Percentiles rank a stretch among this genome's conserved stretches.
Conservation (phyloP, 2,888 invertebrate genomes). For the Chrysolina americana region DNA sequence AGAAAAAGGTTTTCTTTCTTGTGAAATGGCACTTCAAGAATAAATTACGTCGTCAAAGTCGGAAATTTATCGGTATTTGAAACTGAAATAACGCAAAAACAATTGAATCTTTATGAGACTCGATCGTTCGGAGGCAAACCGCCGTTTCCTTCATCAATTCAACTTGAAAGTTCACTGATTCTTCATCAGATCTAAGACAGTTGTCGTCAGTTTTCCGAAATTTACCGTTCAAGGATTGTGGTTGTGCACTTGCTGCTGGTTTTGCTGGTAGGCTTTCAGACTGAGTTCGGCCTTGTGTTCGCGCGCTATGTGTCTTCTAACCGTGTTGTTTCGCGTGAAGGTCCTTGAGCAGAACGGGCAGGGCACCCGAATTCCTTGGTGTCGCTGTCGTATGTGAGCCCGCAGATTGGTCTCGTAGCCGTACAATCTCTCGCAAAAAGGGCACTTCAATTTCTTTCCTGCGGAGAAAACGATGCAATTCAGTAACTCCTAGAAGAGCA, state of each 20-base stretch:
- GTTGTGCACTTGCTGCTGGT: conserved; percentile 70
- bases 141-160: too few relatives aligned
- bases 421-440: conserved; percentile 92
- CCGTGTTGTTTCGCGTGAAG: conserved; percentile 93
- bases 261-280: conserved; percentile 70
- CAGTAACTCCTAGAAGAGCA: too few relatives aligned
- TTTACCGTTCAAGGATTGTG: conserved; percentile 74
- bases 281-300: conserved; percentile 86
- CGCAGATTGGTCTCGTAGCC: conserved; percentile 94
- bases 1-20: too few relatives aligned
- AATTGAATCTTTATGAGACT: too few relatives aligned
- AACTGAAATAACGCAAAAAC: too few relatives aligned
- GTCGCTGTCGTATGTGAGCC: conserved; percentile 92
- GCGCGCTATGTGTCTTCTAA: conserved; percentile 90
- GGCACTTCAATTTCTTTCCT: conserved; percentile 94
- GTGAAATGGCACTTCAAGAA: too few relatives aligned
- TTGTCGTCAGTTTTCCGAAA: conserved; percentile 29
- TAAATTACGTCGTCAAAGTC: too few relatives aligned
- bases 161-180: conserved; percentile 50
- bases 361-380: conserved; percentile 92
- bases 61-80: too few relatives aligned
- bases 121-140: too few relatives aligned
- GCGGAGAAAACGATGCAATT: conserved; percentile 62
- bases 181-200: conserved; percentile 59
- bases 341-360: conserved; percentile 93